Conservation (phyloP, 2,888 invertebrate species). For the Perizoma flavofasciatum region DNA sequence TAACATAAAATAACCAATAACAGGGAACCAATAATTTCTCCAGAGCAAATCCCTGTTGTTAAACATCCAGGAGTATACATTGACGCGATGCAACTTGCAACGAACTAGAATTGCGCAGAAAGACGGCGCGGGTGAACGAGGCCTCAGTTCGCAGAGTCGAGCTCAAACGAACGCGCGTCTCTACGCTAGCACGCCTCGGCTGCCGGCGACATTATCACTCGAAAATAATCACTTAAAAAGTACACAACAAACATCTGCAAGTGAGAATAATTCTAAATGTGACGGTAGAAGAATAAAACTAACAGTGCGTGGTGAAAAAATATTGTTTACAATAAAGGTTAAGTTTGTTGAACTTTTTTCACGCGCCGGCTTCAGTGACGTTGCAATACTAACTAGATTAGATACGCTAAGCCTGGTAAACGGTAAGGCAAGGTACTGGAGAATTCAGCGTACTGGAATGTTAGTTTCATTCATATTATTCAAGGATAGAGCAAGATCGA, state of each 20-base stretch:
- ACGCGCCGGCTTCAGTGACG: conserved; percentile 71
- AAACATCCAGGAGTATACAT: conserved; percentile 36
- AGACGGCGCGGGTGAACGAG: conserved; percentile 49
- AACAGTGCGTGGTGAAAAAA: conserved; percentile 35
- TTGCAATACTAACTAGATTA: conserved; percentile 78
- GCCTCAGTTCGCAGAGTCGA: conserved; percentile 60
- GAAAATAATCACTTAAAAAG: conserved; percentile 44
- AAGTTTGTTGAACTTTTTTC: conserved; percentile 81
- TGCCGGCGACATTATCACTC: conserved; percentile 37
- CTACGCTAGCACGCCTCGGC: conserved; percentile 41
- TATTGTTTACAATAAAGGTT: conserved; percentile 55
- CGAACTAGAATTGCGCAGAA: conserved; percentile 71
- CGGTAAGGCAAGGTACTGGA: conserved; percentile 48
- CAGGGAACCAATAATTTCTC: conserved; percentile 2
- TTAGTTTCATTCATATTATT: conserved; percentile 55
- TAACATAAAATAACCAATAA: not conserved
- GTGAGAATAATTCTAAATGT: conserved; percentile 30
- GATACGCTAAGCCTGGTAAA: conserved; percentile 67
- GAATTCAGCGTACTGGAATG: conserved; percentile 50
- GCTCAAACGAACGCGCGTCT: conserved; percentile 61
- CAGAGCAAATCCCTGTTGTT: conserved; percentile 29
- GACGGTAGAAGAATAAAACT: conserved; percentile 42
- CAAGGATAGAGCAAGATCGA: conserved; percentile 48
- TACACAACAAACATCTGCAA: conserved; percentile 4
- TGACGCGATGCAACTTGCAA: conserved; percentile 50